A percentile compares a stretch with the other conserved stretches of the same genome.
Conservation (phyloP, 2,113 vertebrate genomes). For the Petromus typicus region DNA sequence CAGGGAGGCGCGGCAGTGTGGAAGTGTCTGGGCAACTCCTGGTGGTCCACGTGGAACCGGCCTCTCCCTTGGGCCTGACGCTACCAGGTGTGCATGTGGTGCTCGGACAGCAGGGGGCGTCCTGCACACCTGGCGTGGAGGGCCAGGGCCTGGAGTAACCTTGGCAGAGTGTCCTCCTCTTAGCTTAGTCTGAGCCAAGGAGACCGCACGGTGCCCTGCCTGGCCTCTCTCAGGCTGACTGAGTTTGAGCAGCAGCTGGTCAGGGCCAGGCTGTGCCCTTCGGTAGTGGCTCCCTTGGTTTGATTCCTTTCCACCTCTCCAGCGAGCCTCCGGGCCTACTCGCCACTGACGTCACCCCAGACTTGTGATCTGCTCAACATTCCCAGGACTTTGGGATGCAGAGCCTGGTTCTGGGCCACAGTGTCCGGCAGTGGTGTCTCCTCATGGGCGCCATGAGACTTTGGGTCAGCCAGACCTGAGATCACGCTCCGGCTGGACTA, state of each 20-base stretch:
- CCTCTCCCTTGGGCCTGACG: not conserved
- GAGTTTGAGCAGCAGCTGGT: not conserved
- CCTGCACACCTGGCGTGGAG: not conserved
- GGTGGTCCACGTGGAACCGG: not conserved
- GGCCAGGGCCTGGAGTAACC: not conserved
- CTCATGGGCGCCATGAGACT: not conserved
- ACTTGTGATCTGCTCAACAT: not conserved
- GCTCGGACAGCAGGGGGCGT: not conserved
- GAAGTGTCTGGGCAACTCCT: not conserved
- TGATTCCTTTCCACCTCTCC: not conserved
- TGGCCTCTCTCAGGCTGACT: not conserved
- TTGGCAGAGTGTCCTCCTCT: not conserved
- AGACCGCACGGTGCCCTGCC: not conserved
- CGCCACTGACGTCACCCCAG: not conserved
- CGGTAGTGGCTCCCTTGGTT: not conserved
- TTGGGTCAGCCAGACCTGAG: not conserved
- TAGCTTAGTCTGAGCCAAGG: not conserved
- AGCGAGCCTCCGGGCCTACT: not conserved
- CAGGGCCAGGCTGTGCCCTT: not conserved
- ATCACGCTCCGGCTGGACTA: not conserved
- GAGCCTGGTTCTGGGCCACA: not conserved
- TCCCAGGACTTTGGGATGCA: not conserved
- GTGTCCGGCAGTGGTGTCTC: not conserved
- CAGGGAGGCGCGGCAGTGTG: not conserved
- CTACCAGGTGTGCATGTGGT: no score